These are phyloP conservation scores for Carassius gibelio DNA, from an alignment of 2,113 vertebrate species.

Conservation along the genomic window DNA sequence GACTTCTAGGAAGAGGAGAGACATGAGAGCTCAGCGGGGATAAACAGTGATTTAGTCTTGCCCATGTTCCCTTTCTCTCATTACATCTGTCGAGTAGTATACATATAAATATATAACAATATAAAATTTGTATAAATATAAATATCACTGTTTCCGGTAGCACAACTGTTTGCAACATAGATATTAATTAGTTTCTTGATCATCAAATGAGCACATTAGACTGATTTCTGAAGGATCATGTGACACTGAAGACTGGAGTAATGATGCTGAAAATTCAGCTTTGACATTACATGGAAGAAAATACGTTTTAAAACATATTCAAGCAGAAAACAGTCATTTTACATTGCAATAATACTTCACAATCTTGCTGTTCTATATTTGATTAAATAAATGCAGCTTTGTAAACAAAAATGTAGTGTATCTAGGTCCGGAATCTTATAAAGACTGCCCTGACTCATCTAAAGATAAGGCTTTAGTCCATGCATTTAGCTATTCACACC, in stretches of 20 bases:
- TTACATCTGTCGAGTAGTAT: neutral
- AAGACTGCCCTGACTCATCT: slow-evolving; percentile 20
- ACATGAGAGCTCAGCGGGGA: slow-evolving; percentile 65
- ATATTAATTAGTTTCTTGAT: neutral
- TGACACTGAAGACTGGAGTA: neutral
- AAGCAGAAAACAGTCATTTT: too few species aligned
- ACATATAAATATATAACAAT: too few species aligned
- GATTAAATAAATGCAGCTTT: too few species aligned
- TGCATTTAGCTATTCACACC: slow-evolving; percentile 36
- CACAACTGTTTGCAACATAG: neutral
- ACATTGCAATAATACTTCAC: too few species aligned
- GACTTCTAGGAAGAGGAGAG: slow-evolving; percentile 67
- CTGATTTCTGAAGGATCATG: neutral
- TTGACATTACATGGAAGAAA: neutral
- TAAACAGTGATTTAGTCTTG: slow-evolving; percentile 70
- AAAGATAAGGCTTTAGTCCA: slow-evolving; percentile 24
- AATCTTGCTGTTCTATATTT: too few species aligned
- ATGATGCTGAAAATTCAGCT: neutral
- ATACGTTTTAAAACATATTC: too few species aligned
- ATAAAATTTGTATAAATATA: too few species aligned
- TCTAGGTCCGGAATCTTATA: too few species aligned
- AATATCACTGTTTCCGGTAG: too few species aligned
- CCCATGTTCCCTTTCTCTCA: slow-evolving; percentile 19
- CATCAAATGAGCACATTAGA: neutral
- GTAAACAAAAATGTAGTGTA: too few species aligned